A percentile compares a stretch with the other conserved stretches of the same genome.
These are phyloP conservation scores for Philonicus albiceps DNA, from an alignment of 2,888 invertebrate genomes.

Conservation along the genomic window DNA sequence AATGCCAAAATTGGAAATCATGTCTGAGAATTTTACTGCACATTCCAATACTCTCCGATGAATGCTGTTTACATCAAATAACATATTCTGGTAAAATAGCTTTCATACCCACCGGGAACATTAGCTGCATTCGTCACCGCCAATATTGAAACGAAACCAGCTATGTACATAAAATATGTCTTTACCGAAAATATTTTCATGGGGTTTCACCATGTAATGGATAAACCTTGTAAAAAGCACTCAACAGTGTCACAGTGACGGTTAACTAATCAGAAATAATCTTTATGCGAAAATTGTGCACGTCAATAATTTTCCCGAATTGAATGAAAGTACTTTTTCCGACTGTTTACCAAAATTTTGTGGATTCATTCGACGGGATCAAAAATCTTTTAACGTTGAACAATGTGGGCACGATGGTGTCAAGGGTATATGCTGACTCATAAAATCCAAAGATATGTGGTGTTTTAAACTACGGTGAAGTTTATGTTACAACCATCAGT, in stretches of 20 bases:
- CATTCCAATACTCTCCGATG: neutral
- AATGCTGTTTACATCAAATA: neutral
- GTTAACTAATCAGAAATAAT: neutral
- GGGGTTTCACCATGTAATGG: neutral
- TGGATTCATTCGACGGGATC: neutral
- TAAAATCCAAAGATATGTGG: neutral
- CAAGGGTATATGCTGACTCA: neutral
- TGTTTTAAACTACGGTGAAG: neutral
- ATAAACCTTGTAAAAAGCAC: neutral
- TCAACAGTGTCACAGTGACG: neutral
- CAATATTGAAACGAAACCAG: neutral
- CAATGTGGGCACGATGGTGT: neutral
- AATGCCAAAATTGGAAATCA: neutral
- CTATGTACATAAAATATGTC: neutral
- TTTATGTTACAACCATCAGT: neutral
- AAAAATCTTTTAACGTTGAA: neutral
- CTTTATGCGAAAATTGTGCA: neutral
- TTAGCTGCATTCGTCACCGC: neutral
- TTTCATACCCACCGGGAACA: neutral
- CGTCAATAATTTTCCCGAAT: neutral
- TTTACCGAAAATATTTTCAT: neutral
- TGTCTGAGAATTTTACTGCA: neutral
- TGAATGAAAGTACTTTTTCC: neutral
- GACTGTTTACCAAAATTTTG: neutral
- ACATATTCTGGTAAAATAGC: neutral